phyloP scores from a whole-genome alignment of 2,797 vertebrate species.

The Amblyraja radiata region DNA sequence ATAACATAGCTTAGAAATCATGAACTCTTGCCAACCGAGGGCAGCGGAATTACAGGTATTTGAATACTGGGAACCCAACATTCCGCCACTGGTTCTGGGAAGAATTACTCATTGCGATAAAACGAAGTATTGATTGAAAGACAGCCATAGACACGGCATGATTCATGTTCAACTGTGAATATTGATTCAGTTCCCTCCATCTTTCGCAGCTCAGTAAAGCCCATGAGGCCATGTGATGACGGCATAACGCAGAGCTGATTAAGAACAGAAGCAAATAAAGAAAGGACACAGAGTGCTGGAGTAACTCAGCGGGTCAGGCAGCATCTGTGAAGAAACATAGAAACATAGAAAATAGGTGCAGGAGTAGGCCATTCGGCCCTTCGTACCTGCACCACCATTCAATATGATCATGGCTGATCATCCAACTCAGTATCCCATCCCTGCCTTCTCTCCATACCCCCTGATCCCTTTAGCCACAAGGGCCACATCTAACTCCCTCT shows the following conservation, averaged over 20 bases:
- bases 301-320: too few relatives aligned
- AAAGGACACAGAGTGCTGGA: too few relatives aligned
- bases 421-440: too few relatives aligned
- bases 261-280: constrained; percentile 14
- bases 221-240: constrained; percentile 1
- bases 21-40: background rate
- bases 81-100: background rate
- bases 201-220: background rate
- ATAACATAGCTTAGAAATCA: background rate
- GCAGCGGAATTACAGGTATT: background rate
- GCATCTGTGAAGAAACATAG: too few relatives aligned
- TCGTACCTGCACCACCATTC: too few relatives aligned
- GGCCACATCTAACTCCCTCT: too few relatives aligned
- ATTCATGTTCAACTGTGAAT: constrained; percentile 17
- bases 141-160: constrained; percentile 25
- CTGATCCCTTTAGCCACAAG: too few relatives aligned
- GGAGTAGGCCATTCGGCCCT: too few relatives aligned
- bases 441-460: too few relatives aligned
- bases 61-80: background rate
- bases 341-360: too few relatives aligned
- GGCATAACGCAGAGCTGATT: background rate
- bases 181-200: constrained; percentile 27
- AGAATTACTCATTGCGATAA: constrained; percentile 1
- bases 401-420: too few relatives aligned
- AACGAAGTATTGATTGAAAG: background rate